Percentiles rank a stretch among this genome's conserved stretches.
phyloP scores from a whole-genome alignment of 2,113 vertebrate genomes.

The Pimephales promelas region DNA sequence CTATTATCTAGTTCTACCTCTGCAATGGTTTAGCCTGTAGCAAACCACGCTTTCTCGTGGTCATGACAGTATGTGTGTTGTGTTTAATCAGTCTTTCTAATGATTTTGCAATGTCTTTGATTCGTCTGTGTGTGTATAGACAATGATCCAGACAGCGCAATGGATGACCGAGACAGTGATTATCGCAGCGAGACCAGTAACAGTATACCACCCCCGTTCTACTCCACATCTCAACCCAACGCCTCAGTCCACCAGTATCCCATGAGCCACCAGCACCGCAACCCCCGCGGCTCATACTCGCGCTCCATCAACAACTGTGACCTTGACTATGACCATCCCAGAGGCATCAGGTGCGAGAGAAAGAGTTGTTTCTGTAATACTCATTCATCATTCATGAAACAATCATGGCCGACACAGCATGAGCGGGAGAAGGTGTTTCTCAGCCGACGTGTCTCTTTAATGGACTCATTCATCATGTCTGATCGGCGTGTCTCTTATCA shows the following conservation, averaged over 20 bases:
- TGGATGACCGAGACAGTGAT: conserved; percentile 96
- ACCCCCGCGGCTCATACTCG: conserved; percentile 80
- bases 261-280: conserved; percentile 85
- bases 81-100: not conserved
- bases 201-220: conserved; percentile 93
- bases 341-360: conserved; percentile 82
- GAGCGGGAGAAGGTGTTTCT: not conserved
- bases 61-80: not conserved
- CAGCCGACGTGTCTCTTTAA: conserved; percentile 34
- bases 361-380: not conserved
- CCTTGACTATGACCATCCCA: conserved; percentile 83
- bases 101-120: not conserved
- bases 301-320: conserved; percentile 82
- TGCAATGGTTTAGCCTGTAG: too few relatives aligned
- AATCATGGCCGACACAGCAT: not conserved
- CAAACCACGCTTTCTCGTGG: too few relatives aligned
- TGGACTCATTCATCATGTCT: conserved; percentile 48
- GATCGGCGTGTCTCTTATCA: not conserved
- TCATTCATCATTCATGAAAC: not conserved
- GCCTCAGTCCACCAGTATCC: conserved; percentile 96
- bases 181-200: conserved; percentile 98
- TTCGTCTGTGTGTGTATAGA: conserved; percentile 64
- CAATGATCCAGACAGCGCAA: conserved; percentile 92
- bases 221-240: conserved; percentile 94
- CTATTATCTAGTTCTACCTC: too few relatives aligned